Percentiles rank a stretch among this genome's conserved stretches.
Conservation (phyloP, 2,113 vertebrate genomes). For the Mirza zaza region DNA sequence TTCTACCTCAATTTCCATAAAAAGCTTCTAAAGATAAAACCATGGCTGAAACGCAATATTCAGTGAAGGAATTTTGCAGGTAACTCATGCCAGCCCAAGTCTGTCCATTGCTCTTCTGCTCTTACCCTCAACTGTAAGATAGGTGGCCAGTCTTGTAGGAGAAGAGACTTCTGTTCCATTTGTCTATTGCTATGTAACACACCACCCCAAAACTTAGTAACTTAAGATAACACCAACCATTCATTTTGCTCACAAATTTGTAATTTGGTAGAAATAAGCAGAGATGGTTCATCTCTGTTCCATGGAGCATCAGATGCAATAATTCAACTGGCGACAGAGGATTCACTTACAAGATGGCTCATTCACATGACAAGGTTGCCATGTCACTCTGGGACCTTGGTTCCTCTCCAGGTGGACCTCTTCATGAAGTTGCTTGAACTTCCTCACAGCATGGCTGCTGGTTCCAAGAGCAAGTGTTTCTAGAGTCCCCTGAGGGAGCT, state of each 20-base stretch:
- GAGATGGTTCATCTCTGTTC: neutral
- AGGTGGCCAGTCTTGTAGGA: neutral
- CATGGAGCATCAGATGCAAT: neutral
- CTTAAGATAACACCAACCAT: neutral
- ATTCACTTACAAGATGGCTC: neutral
- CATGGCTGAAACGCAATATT: neutral
- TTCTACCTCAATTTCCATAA: neutral
- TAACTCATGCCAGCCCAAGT: too few relatives aligned
- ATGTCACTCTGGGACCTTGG: neutral
- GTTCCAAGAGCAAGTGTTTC: neutral
- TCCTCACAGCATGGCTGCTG: neutral
- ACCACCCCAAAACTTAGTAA: neutral
- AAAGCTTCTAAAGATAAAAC: neutral
- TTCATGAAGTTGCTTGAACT: neutral
- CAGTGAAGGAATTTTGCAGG: neutral
- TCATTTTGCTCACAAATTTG: neutral
- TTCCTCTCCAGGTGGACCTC: neutral
- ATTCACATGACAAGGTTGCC: neutral
- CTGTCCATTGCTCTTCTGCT: neutral
- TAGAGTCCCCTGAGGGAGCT: neutral
- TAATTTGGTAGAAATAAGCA: neutral
- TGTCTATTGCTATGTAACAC: neutral
- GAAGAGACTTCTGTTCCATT: neutral
- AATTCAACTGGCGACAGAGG: neutral
- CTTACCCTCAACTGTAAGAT: neutral